Base-by-base conservation (phyloP, 2,797 vertebrate genomes). In the Macropus fuliginosus region DNA sequence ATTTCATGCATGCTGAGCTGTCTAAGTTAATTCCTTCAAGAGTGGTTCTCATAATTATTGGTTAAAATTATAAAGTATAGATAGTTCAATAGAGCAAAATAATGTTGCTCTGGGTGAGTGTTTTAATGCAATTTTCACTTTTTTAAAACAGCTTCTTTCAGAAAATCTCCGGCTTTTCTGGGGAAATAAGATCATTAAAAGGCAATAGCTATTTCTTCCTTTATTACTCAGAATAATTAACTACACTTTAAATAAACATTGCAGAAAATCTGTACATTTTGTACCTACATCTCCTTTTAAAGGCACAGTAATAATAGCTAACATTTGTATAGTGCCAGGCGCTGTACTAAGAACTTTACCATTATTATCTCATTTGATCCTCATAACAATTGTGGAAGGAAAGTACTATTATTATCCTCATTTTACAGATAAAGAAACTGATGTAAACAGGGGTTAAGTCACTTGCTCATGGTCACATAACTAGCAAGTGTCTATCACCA, bases 61-160 rank as follows among this genome's bases (percentile, higher is more conserved):
- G 81, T 96, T 92, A 57, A 96, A 92, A 96, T 92, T 87, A 87
- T 87, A 31, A 12, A 54, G 87, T 91, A 40, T 50, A 54, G 74
- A 50, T 87, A 87, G 40, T 46, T 92, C 90, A 54, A 87, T n/a
- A 87, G n/a, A 94, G 91, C 34, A 96, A 92, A 97, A 50, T 46
- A 87, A 62, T 50, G 34, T 62, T 91, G 31, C 27, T 56, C 92
- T 94, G 46, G 0, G 56, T 93, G 34, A 40, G 54, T 94, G 92
- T 95, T 91, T 93, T 18, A 95, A 95, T 91, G 28, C 16, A 93
- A 92, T 91, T 56, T 46, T 81, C 6, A 40, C n/a, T 54, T 87
- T 46, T 21, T 24, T 34, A 90, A 56, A 92, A 54, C 5, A 59
- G 5, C 8, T 91, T n/a, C 21, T 91, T 95, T 95, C 92, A 50